Percentiles rank a stretch among this genome's conserved stretches.
Conservation (phyloP, 64 coral and sea anemone genomes). For the Dendrophyllia cribrosa region DNA sequence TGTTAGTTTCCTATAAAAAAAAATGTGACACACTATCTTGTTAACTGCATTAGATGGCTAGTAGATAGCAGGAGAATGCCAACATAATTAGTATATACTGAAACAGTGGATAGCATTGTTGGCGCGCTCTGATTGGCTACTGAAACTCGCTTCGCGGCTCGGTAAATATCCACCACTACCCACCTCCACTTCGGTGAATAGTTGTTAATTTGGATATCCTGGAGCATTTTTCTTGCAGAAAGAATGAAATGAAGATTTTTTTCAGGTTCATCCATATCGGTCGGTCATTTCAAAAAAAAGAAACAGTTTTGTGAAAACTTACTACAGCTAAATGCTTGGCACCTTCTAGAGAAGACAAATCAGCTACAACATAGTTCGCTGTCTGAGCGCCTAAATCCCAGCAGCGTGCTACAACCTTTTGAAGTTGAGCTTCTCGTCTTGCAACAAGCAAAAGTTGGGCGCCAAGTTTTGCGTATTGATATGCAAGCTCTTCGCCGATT, state of each 20-base stretch:
- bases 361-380: slow-evolving; percentile 70
- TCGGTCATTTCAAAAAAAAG: too few species aligned
- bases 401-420: slow-evolving; percentile 69
- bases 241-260: background rate
- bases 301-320: background rate
- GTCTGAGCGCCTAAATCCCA: slow-evolving; percentile 55
- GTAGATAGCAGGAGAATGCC: background rate
- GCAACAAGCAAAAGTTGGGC: slow-evolving; percentile 77
- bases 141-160: too few species aligned
- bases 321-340: slow-evolving; percentile 41
- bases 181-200: too few species aligned
- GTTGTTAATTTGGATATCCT: too few species aligned
- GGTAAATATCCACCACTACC: too few species aligned
- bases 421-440: slow-evolving; percentile 62
- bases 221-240: background rate
- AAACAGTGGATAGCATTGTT: too few species aligned
- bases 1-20: slow-evolving; percentile 1
- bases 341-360: slow-evolving; percentile 79
- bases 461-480: slow-evolving; percentile 76
- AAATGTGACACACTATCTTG: too few species aligned
- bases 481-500: slow-evolving; percentile 78
- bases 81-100: too few species aligned
- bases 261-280: too few species aligned
- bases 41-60: too few species aligned
- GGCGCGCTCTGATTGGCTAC: too few species aligned